phyloP scores from a whole-genome alignment of 2,888 invertebrate species.

The Bunonema sp. region DNA sequence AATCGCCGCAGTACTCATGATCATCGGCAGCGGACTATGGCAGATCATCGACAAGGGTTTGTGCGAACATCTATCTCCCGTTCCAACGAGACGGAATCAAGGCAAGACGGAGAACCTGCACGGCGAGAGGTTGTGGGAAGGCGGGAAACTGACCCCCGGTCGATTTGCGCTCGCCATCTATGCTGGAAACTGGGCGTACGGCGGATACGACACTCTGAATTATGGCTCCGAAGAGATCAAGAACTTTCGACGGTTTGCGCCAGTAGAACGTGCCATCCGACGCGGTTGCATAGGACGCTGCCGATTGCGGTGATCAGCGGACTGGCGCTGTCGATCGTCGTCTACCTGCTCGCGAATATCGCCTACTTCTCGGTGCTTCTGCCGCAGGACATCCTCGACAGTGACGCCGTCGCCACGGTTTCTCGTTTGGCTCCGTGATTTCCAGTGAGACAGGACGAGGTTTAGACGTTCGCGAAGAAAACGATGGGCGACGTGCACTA shows the following conservation, averaged over 20 bases:
- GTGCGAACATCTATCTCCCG: too few species aligned
- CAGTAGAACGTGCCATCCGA: too few species aligned
- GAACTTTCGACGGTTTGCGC: constrained; percentile 15
- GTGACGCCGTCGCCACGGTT: constrained; percentile 18
- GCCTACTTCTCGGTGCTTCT: constrained; percentile 14
- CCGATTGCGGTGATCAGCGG: constrained; percentile 15
- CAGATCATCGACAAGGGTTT: constrained; percentile 15
- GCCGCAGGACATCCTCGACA: constrained; percentile 14
- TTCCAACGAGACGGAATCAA: too few species aligned
- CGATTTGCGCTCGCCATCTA: constrained; percentile 8
- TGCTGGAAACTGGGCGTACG: constrained; percentile 21
- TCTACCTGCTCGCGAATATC: constrained; percentile 15
- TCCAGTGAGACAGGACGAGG: background rate
- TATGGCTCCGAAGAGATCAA: constrained; percentile 19
- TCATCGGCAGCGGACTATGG: constrained; percentile 15
- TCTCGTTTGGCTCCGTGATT: background rate
- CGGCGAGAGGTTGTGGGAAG: too few species aligned
- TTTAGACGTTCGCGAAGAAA: constrained; percentile 14
- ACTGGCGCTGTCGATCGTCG: constrained; percentile 9
- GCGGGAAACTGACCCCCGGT: background rate
- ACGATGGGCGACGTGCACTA: constrained; percentile 16
- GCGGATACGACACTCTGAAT: constrained; percentile 19
- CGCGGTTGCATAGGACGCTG: constrained; percentile 17
- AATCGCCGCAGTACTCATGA: background rate
- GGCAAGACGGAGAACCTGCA: too few species aligned